Base-by-base conservation (phyloP, 2,888 invertebrate genomes). In the Pecten maximus region DNA sequence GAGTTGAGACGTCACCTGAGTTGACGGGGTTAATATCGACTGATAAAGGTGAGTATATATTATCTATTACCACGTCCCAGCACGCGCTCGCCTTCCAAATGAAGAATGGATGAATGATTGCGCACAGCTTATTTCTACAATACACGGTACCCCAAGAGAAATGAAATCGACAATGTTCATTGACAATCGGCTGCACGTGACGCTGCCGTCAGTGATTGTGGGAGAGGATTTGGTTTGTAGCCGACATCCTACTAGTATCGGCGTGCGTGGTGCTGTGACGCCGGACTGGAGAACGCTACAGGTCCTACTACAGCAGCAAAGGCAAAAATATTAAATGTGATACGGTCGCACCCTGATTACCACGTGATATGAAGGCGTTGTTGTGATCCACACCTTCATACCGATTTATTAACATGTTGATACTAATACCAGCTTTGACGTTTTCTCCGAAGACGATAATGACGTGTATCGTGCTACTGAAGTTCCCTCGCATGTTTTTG, bases 221-320 rank as follows among this genome's bases (percentile, higher is more conserved):
- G 28, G 74, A 35, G 28, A 74, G 10, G 74, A 35, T 16, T 74
- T 74, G 74, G 28, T 74, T 0, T 35, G 74, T 35, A 74, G 35
- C 74, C 74, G 35, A 74, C 74, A 74, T 74, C 74, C 12, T 74
- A 35, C 28, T 74, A 23, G 74, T 74, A 35, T 35, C 74, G 74
- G 74, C 74, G 28, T 35, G 74, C 74, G 74, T 74, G 74, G 74
- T 74, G 74, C 28, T 74, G 10, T 74, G 74, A 74, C 74, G 74
- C 74, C 74, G 54, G 23, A n/a, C 23, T 23, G 10, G 35, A 74
- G 74, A 74, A 74, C 8, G 8, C 74, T 28, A 15, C 15, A 74
- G 74, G 74, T 35, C 74, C 23, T 74, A 35, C 16, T 28, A 74
- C 19, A 35, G 74, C 74, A 8, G 35, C 54, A n/a, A 54, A 74